A percentile compares a stretch with the other conserved stretches of the same genome.
These are phyloP conservation scores for Tonatia bakeri DNA, from an alignment of 2,113 vertebrate genomes.

Conservation along the genomic window DNA sequence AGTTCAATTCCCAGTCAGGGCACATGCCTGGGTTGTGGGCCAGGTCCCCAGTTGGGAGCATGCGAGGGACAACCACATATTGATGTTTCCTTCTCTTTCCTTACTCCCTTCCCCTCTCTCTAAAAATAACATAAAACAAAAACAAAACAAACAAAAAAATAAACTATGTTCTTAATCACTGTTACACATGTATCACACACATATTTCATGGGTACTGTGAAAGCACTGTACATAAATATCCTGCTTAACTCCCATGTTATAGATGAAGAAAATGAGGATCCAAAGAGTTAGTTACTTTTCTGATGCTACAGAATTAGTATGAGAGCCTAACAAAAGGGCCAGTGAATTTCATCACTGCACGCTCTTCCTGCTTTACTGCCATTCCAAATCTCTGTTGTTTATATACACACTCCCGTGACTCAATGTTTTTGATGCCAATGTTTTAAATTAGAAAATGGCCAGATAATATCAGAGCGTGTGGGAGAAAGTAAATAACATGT, in stretches of 20 bases:
- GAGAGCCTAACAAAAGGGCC: background rate
- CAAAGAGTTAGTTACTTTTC: background rate
- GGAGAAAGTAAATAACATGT: slow-evolving; percentile 43
- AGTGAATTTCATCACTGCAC: background rate
- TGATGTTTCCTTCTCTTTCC: too few species aligned
- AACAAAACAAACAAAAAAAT: background rate
- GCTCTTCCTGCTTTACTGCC: background rate
- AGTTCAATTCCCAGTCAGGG: too few species aligned
- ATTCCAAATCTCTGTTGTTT: background rate
- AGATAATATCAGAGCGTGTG: slow-evolving; percentile 49
- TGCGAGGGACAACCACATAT: too few species aligned
- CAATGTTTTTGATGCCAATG: slow-evolving; percentile 31
- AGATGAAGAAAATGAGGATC: background rate
- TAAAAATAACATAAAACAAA: too few species aligned
- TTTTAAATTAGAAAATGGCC: slow-evolving; percentile 29
- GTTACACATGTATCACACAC: background rate
- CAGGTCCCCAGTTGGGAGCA: too few species aligned
- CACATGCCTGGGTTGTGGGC: too few species aligned
- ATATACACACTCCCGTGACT: background rate
- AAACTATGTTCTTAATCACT: background rate
- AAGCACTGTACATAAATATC: background rate
- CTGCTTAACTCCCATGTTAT: background rate
- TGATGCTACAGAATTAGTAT: background rate
- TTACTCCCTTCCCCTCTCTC: too few species aligned
- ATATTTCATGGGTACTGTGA: background rate